phyloP scores from a whole-genome alignment of 2,113 vertebrate genomes.

The Heterotis niloticus region DNA sequence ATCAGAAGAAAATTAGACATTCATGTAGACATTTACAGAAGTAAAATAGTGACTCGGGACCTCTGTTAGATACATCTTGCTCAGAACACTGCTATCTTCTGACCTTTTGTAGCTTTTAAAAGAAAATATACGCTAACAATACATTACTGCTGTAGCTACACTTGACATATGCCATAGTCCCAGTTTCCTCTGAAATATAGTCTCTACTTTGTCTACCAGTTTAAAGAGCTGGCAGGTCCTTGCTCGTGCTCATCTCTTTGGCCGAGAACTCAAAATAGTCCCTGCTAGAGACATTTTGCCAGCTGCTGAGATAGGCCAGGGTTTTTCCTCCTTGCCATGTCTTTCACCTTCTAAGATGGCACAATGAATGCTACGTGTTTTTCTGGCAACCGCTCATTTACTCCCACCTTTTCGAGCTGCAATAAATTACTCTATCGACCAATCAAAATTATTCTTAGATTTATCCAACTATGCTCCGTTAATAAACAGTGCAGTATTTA shows the following conservation, averaged over 20 bases:
- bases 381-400: neutral
- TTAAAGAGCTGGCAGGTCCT: neutral
- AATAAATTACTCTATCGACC: too few relatives aligned
- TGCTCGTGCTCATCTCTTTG: neutral
- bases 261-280: neutral
- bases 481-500: too few relatives aligned
- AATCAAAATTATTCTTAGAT: neutral
- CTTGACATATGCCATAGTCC: neutral
- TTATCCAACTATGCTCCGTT: too few relatives aligned
- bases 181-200: neutral
- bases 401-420: neutral
- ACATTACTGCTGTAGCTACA: neutral
- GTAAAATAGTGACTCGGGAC: too few relatives aligned
- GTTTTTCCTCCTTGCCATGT: neutral
- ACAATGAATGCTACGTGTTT: neutral
- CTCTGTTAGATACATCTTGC: too few relatives aligned
- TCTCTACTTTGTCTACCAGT: neutral
- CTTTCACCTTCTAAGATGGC: neutral
- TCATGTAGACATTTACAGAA: too few relatives aligned
- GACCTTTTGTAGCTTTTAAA: too few relatives aligned
- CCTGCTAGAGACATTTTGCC: neutral
- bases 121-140: neutral
- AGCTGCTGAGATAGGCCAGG: neutral
- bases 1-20: too few relatives aligned
- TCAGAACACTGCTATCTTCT: neutral